Conservation (phyloP, 1,140 invertebrate species). For the Achroia grisella region DNA sequence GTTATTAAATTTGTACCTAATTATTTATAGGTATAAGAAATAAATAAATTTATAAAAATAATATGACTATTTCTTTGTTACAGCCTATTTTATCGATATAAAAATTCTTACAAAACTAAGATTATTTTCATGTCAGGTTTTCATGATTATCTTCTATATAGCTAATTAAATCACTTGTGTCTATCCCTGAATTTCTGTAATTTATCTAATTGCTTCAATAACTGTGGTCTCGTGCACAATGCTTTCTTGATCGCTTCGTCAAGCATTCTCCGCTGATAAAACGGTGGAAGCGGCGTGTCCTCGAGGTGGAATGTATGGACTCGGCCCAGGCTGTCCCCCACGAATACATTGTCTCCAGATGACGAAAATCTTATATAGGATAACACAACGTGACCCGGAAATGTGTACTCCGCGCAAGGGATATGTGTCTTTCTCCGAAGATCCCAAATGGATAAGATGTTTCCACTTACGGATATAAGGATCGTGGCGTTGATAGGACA, state of each 20-base stretch:
- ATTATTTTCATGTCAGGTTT: too few species aligned
- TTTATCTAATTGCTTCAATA: conserved; percentile 75
- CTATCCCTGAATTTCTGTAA: conserved; percentile 45
- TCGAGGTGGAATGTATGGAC: conserved; percentile 79
- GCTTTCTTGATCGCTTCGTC: conserved; percentile 76
- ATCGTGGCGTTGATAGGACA: conserved; percentile 88
- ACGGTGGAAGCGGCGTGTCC: conserved; percentile 80
- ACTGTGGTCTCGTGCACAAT: conserved; percentile 75
- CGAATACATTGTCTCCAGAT: conserved; percentile 79
- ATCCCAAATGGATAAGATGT: conserved; percentile 83
- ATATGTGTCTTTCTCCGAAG: conserved; percentile 78
- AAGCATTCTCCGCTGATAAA: conserved; percentile 76
- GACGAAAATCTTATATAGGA: conserved; percentile 75
- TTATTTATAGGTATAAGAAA: conserved; percentile 2
- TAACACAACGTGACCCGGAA: conserved; percentile 55
- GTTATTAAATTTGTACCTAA: conserved; percentile 8
- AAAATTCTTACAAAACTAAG: too few species aligned
- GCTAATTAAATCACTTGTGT: background rate
- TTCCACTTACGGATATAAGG: conserved; percentile 82
- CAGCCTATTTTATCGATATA: conserved; percentile 5
- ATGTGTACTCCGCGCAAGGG: conserved; percentile 75
- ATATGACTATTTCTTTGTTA: conserved; percentile 14
- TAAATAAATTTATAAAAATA: conserved; percentile 6
- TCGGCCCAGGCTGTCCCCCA: conserved; percentile 77
- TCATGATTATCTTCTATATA: too few species aligned